These are phyloP conservation scores for Melinaea menophilus DNA, from an alignment of 2,888 invertebrate genomes.

Conservation along the genomic window DNA sequence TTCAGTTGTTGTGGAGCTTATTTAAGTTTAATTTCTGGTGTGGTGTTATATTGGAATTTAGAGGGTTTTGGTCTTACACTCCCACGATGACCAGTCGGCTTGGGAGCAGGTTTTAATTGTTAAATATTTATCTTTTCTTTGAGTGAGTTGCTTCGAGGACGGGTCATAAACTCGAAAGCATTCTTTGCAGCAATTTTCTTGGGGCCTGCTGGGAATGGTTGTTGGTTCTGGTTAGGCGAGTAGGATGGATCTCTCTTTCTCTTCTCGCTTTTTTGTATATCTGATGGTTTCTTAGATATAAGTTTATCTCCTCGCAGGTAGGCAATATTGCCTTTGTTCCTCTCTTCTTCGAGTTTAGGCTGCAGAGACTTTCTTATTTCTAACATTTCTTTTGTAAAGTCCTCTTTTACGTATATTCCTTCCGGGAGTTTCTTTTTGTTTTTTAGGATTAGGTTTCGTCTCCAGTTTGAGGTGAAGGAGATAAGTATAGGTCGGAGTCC, in stretches of 20 bases:
- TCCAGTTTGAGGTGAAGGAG: constrained; percentile 12
- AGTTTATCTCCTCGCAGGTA: too few relatives aligned
- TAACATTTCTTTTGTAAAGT: too few relatives aligned
- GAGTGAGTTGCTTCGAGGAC: constrained; percentile 21
- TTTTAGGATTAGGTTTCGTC: too few relatives aligned
- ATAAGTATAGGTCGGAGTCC: constrained; percentile 23
- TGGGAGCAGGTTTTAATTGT: constrained; percentile 16
- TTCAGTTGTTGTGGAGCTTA: constrained; percentile 9
- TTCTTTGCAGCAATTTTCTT: constrained; percentile 26
- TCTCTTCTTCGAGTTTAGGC: too few relatives aligned
- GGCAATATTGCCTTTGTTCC: too few relatives aligned
- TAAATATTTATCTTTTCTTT: constrained; percentile 16
- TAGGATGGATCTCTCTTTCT: too few relatives aligned
- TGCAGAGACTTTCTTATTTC: too few relatives aligned
- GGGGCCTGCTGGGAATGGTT: constrained; percentile 7
- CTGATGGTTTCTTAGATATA: too few relatives aligned
- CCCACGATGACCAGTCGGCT: constrained; percentile 28
- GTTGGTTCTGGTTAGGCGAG: too few relatives aligned
- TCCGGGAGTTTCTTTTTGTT: too few relatives aligned
- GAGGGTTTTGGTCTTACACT: constrained; percentile 8
- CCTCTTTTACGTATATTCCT: too few relatives aligned
- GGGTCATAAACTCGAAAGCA: constrained; percentile 15
- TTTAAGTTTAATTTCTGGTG: constrained; percentile 5
- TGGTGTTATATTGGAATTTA: constrained; percentile 8
- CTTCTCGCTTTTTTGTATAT: too few relatives aligned